Evolutionary conservation across 2,888 invertebrate species (phyloP), one percentile per base, ranked within the genome.

Genomic region (Sepioteuthis lessoniana): DNA sequence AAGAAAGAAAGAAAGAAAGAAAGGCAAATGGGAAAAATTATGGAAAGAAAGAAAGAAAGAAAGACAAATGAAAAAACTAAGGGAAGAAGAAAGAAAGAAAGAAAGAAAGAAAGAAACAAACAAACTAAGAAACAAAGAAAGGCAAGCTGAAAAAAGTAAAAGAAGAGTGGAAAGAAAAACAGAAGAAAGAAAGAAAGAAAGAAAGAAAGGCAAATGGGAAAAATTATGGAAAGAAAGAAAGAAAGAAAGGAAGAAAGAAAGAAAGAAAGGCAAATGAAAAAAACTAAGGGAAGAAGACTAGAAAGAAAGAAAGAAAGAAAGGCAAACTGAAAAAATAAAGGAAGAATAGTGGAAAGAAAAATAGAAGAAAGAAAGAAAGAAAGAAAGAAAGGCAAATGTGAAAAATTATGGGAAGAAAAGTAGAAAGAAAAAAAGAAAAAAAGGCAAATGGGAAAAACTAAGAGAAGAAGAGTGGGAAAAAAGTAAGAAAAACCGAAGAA

Each of bases 121-220:
- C n/a, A n/a, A n/a, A n/a, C n/a, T n/a, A 19, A n/a, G 3, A n/a
- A 10, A 76, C 16, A n/a, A 3, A n/a, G 13, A 76, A 19, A n/a
- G 0, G n/a, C 0, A n/a, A 31, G 0, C 1, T n/a, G n/a, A 76
- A n/a, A 31, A 1, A 76, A 7, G n/a, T n/a, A n/a, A n/a, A n/a
- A 28, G 5, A 13, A 31, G 19, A 55, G 19, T 21, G 2, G 21
- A 60, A 28, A 13, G 19, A 19, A 25, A 55, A 31, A 60, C 4
- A 31, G 13, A 10, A 31, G 31, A 10, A 60, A 31, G 2, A 10
- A 31, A n/a, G n/a, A 10, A 60, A 31, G 31, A 10, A 60, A 10
- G n/a, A n/a, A n/a, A n/a, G 3, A 13, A 13, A 4, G 8, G 31
- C 25, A 31, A 4, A 60, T n/a, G n/a, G n/a, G n/a, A n/a, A n/a